phyloP scores from a whole-genome alignment of 2,888 invertebrate species.

The Coleophora flavipennella region DNA sequence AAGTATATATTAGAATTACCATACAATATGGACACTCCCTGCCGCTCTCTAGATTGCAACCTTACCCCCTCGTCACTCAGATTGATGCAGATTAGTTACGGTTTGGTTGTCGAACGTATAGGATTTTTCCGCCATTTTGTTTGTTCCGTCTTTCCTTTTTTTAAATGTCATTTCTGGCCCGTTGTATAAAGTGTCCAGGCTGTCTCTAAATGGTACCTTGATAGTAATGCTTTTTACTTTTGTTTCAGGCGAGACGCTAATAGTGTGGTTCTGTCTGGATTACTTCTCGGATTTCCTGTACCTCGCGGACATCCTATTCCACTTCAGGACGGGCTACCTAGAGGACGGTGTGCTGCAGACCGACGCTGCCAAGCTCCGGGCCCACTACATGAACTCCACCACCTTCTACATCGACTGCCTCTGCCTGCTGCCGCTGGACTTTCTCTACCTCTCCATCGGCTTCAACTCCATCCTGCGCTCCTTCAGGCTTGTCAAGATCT shows the following conservation, averaged over 20 bases:
- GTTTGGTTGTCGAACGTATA: no score
- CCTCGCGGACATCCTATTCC: constrained; percentile 95
- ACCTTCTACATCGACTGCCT: constrained; percentile 99
- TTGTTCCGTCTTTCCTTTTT: no score
- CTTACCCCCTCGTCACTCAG: no score
- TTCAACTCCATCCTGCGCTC: constrained; percentile 96
- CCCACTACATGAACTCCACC: constrained; percentile 98
- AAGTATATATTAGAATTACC: no score
- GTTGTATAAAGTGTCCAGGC: no score
- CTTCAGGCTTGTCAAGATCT: constrained; percentile 97
- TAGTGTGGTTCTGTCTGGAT: constrained; percentile 97
- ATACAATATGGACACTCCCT: no score
- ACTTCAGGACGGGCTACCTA: constrained; percentile 97
- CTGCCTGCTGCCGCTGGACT: constrained; percentile 97
- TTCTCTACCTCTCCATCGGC: constrained; percentile 97
- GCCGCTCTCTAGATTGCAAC: no score
- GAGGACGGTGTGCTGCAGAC: constrained; percentile 99
- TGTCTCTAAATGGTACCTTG: no score
- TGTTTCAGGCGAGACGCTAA: constrained; percentile 84
- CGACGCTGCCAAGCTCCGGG: constrained; percentile 91
- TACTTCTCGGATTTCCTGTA: constrained; percentile 97
- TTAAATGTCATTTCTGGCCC: no score
- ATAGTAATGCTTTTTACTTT: no score
- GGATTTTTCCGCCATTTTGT: no score
- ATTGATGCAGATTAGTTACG: no score